Conservation (phyloP, 2,797 vertebrate genomes). For the Vespertilio murinus region DNA sequence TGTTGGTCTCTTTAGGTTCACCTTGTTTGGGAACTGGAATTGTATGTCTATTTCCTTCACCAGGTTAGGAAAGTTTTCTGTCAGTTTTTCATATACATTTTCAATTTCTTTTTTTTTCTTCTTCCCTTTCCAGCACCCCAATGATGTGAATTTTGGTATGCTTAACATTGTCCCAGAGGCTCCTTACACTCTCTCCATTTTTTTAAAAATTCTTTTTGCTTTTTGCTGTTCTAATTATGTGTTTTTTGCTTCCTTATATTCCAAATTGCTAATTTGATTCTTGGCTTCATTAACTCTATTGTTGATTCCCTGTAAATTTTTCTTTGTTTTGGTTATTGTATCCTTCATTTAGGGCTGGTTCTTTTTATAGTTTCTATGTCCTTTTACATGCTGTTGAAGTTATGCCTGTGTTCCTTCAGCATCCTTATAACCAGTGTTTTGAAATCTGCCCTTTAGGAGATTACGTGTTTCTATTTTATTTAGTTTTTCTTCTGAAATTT, state of each 20-base stretch:
- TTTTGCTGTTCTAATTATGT: background rate
- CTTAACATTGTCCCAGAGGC: background rate
- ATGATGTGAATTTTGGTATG: background rate
- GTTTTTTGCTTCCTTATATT: background rate
- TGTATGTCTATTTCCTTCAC: background rate
- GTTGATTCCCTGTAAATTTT: background rate
- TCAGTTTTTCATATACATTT: background rate
- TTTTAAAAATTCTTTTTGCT: background rate
- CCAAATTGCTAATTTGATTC: background rate
- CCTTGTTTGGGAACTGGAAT: background rate
- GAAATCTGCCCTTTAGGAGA: background rate
- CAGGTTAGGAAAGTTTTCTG: background rate
- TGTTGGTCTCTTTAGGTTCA: background rate
- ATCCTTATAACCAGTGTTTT: background rate
- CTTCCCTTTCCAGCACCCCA: background rate
- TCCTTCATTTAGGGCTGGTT: background rate
- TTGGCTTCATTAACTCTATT: background rate
- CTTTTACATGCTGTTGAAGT: background rate
- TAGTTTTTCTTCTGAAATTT: background rate
- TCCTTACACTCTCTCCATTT: background rate
- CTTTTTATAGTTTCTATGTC: background rate
- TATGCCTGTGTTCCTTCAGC: background rate
- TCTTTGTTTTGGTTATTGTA: background rate
- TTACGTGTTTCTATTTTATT: background rate
- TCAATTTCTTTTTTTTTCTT: background rate